Evolutionary conservation across 2,888 invertebrate species (phyloP), one percentile per base, ranked within the genome.

Genomic region (Helleia helle): DNA sequence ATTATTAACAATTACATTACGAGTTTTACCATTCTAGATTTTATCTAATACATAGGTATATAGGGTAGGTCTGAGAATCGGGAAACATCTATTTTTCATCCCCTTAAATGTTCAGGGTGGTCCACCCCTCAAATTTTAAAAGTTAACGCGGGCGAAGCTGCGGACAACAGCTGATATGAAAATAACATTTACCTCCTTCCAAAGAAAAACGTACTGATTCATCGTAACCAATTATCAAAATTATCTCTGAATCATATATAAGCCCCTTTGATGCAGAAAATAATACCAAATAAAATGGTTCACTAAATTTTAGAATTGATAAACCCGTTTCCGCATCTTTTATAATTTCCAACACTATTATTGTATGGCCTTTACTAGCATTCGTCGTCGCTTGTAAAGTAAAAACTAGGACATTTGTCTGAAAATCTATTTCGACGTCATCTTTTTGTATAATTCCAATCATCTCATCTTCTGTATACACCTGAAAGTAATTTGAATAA

Each of bases 401-500:
- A 4, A 59, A 37, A 25, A 62, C 45, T n/a, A 64, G 12, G n/a
- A 59, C 31, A 15, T 51, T 48, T 17, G 47, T 51, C 15, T 47
- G 42, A 28, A 56, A 37, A 12, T 55, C 52, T 13, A 15, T 24
- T 9, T 55, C 48, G 29, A 58, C 31, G 5, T 47, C 34, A 14
- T 43, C 29, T 26, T 31, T 15, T 30, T 58, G 15, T 40, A 44
- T 37, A 7, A 62, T 26, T 31, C 37, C 47, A 29, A 59, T 50
- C 9, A 46, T 44, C 5, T 51, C 47, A 12, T 42, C 41, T 29
- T 49, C 38, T 28, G 53, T 46, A 13, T 29, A 49, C 8, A 59
- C 28, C 49, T 56, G 52, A 47, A 62, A 59, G 45, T 55, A 54
- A 15, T 56, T 46, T 30, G 38, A 41, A 43, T 55, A 47, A 48